Percentiles rank a stretch among this genome's conserved stretches.
These are phyloP conservation scores for Formica exsecta DNA, from an alignment of 1,140 invertebrate species.

Conservation along the genomic window DNA sequence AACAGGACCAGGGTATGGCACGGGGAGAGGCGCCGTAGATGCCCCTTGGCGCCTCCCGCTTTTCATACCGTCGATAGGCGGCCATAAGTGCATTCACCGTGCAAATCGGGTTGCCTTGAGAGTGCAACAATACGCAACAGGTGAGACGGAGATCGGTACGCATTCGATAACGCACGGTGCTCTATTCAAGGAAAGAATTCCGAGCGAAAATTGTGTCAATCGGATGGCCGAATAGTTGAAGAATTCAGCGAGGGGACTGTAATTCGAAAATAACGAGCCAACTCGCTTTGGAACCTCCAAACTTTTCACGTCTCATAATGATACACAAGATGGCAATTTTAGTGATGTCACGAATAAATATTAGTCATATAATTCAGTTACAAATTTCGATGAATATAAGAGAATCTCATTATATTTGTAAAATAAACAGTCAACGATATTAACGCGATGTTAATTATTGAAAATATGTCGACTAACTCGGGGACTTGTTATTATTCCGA, in stretches of 20 bases:
- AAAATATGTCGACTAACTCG: not conserved
- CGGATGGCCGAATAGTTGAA: conserved; percentile 1
- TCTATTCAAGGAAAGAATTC: conserved; percentile 72
- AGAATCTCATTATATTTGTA: not conserved
- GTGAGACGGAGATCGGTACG: conserved; percentile 78
- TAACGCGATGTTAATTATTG: not conserved
- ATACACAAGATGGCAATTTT: not conserved
- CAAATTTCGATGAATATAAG: not conserved
- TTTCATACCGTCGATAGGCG: conserved; percentile 76
- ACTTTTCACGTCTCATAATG: not conserved
- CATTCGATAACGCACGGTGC: conserved; percentile 75
- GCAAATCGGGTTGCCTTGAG: conserved; percentile 81
- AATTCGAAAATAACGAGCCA: conserved; percentile 45
- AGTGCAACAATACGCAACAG: conserved; percentile 82
- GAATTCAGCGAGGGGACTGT: not conserved
- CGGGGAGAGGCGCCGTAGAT: conserved; percentile 45
- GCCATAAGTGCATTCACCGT: conserved; percentile 82
- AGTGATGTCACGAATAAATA: not conserved
- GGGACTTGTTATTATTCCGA: not conserved
- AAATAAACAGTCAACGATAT: not conserved
- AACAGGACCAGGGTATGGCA: conserved; percentile 62
- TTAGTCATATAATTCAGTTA: not conserved
- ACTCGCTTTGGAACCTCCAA: not conserved
- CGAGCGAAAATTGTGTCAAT: conserved; percentile 62
- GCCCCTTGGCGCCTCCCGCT: conserved; percentile 69